Conservation (phyloP, 2,888 invertebrate species). For the Dasysyrphus tricinctus region DNA sequence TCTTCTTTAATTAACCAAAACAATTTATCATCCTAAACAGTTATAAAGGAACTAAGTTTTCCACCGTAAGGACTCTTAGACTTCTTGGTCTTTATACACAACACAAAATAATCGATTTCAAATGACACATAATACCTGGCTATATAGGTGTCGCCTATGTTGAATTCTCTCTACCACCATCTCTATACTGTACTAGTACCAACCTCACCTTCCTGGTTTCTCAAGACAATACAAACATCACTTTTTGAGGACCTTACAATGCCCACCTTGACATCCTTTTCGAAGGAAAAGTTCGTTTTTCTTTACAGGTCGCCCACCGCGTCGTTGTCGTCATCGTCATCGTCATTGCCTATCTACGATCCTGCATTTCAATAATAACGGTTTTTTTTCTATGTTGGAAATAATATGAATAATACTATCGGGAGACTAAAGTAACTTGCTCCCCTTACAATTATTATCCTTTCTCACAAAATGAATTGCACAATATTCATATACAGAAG, state of each 20-base stretch:
- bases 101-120: conserved; percentile 49
- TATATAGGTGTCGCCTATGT: background rate
- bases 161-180: conserved; percentile 25
- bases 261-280: conserved; percentile 68
- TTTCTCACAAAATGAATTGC: conserved; percentile 54
- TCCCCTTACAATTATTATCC: conserved; percentile 25
- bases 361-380: conserved; percentile 50
- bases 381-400: conserved; percentile 33
- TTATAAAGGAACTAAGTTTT: background rate
- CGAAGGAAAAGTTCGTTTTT: conserved; percentile 35
- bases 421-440: conserved; percentile 31
- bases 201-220: background rate
- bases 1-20: conserved; percentile 22
- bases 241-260: conserved; percentile 60
- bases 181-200: background rate
- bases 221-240: conserved; percentile 59
- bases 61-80: conserved; percentile 11
- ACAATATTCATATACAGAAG: conserved; percentile 54
- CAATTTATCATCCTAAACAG: conserved; percentile 29
- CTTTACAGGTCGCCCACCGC: background rate
- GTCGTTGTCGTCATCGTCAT: background rate
- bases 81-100: background rate
- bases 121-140: conserved; percentile 35
- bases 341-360: conserved; percentile 2
- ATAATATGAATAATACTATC: conserved; percentile 64